These are phyloP conservation scores for Ivindomyrus marchei DNA, from an alignment of 2,113 vertebrate species.

Conservation along the genomic window DNA sequence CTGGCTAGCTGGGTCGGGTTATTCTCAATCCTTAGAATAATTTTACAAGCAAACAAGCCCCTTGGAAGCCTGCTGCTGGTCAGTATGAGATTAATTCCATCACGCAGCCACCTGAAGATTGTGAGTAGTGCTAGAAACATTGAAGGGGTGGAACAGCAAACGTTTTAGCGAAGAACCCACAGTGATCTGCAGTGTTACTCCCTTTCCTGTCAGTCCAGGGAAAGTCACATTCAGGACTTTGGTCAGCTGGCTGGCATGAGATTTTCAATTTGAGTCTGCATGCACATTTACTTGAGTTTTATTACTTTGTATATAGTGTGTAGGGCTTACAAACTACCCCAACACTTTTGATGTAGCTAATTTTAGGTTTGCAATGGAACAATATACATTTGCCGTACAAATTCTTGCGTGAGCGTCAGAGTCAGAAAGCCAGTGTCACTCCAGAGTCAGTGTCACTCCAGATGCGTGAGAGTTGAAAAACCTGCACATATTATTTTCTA, in stretches of 20 bases:
- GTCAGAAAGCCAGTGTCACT: not conserved
- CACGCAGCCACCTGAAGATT: not conserved
- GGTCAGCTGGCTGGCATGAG: too few relatives aligned
- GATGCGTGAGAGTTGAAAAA: not conserved
- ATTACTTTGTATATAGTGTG: not conserved
- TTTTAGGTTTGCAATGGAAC: not conserved
- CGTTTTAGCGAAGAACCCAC: not conserved
- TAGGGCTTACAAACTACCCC: not conserved
- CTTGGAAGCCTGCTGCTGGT: not conserved
- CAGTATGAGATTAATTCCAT: not conserved
- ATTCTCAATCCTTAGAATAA: not conserved
- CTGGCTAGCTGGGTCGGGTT: not conserved
- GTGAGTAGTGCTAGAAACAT: not conserved
- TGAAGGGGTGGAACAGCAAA: not conserved
- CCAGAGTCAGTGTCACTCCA: not conserved
- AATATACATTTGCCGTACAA: not conserved
- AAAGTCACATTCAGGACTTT: not conserved
- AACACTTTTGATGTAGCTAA: not conserved
- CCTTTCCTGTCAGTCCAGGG: not conserved
- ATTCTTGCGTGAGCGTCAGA: not conserved
- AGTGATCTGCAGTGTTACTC: not conserved
- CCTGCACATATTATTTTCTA: not conserved
- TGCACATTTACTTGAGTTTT: not conserved
- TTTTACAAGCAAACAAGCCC: not conserved
- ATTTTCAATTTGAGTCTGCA: not conserved